Evolutionary conservation across 2,113 vertebrate genomes (phyloP), one percentile per base, ranked within the genome.

Genomic region (Xiphophorus maculatus): DNA sequence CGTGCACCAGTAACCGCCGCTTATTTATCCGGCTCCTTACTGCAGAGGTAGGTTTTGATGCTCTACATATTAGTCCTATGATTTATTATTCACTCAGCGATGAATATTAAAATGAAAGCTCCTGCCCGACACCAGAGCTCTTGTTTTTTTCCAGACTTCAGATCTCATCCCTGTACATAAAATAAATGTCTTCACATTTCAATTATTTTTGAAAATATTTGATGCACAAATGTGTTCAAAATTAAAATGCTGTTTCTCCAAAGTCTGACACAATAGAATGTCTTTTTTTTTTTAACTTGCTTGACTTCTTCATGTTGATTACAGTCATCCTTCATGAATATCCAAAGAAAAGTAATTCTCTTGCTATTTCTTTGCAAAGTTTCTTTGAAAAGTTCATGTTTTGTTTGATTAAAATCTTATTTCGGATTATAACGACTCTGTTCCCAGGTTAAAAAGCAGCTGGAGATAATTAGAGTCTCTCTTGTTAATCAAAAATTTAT

Each of bases 181-280:
- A 58, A 32, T 48, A 27, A 58, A 3, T 29, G 30, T 61, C 48
- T 28, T 33, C 27, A 15, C 1, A 32, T 63, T 74, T 27, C 60
- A 64, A 83, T 64, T 25, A 9, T 9, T 73, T 73, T 28, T 69
- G 79, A 80, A 69, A 19, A 72, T 63, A 27, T 28, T 27, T 66
- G 0, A 81, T 71, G 74, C 69, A 4, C 25, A 75, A 84, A 79
- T 77, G 80, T 78, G 77, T 78, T 63, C 22, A 2, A 63, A 86
- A 82, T 80, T 79, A 88, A 30, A 84, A 63, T 19, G 71, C 48
- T 60, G 74, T 70, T 51, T 77, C 73, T 3, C 29, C 63, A n/a
- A 58, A 58, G 3, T 58, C 51, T 54, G 51, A n/a, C 22, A 54
- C 15, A 54, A 48, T 48, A 19, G 14, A 27, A 5, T 15, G 51